Conservation (phyloP, 2,113 vertebrate species). For the Corythoichthys haematopterus region DNA sequence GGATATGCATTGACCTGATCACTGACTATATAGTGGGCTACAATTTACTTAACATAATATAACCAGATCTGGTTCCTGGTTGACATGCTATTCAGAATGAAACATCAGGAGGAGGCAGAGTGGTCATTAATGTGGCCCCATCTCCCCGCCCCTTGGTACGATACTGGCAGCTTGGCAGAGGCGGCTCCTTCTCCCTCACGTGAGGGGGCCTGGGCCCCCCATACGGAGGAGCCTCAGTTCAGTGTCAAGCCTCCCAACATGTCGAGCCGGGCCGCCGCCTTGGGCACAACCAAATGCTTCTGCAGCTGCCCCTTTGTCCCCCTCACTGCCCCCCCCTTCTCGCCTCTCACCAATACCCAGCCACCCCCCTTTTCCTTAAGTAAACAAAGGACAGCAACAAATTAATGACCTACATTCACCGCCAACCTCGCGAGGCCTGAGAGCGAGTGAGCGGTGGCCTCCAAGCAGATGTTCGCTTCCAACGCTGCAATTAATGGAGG, state of each 20-base stretch:
- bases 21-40: no score
- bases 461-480: slow-evolving; percentile 84
- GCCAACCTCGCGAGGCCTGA: slow-evolving; percentile 74
- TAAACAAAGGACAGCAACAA: slow-evolving; percentile 99
- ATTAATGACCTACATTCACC: slow-evolving; percentile 99
- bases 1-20: no score
- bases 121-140: slow-evolving; percentile 23
- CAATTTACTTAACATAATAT: no score
- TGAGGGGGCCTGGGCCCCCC: slow-evolving; percentile 76
- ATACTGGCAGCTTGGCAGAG: slow-evolving; percentile 78
- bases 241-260: slow-evolving; percentile 81
- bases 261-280: slow-evolving; percentile 85
- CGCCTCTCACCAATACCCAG: not conserved
- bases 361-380: slow-evolving; percentile 80
- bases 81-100: slow-evolving; percentile 18
- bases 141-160: not conserved
- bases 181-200: slow-evolving; percentile 68
- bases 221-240: slow-evolving; percentile 86
- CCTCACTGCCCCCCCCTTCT: not conserved
- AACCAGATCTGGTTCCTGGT: not conserved
- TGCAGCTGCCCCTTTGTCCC: slow-evolving; percentile 99
- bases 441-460: slow-evolving; percentile 67
- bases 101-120: slow-evolving; percentile 53
- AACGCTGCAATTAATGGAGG: slow-evolving; percentile 60
- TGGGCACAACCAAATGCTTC: slow-evolving; percentile 98